These are phyloP conservation scores for Muntiacus muntjak DNA, from an alignment of 2,113 vertebrate genomes.

Conservation along the genomic window DNA sequence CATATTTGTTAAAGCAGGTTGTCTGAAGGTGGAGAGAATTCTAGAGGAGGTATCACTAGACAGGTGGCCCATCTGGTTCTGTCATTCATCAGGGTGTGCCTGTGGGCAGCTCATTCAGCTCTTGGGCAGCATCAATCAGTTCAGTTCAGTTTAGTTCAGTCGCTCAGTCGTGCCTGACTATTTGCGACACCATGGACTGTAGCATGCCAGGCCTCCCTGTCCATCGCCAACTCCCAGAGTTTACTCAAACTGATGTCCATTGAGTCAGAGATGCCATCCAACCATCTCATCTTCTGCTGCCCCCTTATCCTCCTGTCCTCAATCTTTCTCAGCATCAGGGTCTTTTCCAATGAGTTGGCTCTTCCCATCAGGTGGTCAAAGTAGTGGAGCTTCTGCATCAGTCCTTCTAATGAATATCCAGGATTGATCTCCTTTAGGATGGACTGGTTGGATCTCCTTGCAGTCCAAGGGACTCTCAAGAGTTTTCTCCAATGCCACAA, in stretches of 20 bases:
- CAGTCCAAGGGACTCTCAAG: background rate
- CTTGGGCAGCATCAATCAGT: background rate
- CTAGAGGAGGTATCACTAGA: background rate
- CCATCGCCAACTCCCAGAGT: background rate
- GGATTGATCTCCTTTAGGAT: background rate
- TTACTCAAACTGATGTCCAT: background rate
- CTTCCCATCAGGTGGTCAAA: background rate
- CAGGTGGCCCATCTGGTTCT: no score
- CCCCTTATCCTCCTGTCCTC: background rate
- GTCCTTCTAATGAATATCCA: background rate
- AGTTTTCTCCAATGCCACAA: background rate
- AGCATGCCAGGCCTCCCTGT: accelerated
- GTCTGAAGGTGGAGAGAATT: background rate
- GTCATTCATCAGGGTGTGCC: background rate
- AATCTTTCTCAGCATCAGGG: background rate
- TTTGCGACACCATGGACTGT: accelerated
- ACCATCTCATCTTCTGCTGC: background rate
- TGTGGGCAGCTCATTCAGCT: background rate
- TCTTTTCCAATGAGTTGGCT: background rate
- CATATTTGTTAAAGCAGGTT: background rate
- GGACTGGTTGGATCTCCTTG: background rate
- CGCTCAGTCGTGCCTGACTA: accelerated
- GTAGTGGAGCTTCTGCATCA: background rate
- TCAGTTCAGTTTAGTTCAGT: background rate
- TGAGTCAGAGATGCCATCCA: background rate